A percentile compares a stretch with the other conserved stretches of the same genome.
Conservation (phyloP, 1,140 invertebrate genomes). For the Ditylenchus dipsaci region DNA sequence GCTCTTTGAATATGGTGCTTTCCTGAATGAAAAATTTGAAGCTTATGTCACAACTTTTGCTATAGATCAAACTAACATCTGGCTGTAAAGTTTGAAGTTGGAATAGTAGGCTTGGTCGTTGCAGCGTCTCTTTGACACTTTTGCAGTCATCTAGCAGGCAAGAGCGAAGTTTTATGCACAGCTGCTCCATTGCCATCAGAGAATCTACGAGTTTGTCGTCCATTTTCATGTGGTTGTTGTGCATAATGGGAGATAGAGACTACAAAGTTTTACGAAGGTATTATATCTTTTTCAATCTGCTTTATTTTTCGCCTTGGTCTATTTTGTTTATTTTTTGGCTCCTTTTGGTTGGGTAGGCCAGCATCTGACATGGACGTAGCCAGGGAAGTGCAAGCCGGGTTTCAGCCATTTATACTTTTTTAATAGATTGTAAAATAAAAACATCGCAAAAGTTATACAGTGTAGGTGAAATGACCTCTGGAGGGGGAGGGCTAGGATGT, state of each 20-base stretch:
- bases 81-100: slow-evolving; percentile 33
- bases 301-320: too few species aligned
- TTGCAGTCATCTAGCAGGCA: slow-evolving; percentile 50
- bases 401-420: too few species aligned
- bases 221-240: background rate
- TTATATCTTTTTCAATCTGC: too few species aligned
- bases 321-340: too few species aligned
- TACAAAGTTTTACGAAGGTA: too few species aligned
- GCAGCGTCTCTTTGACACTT: slow-evolving; percentile 47
- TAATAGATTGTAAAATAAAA: too few species aligned
- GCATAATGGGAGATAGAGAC: background rate
- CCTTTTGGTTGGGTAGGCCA: too few species aligned
- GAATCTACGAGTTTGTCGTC: slow-evolving; percentile 51
- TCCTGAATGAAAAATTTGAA: slow-evolving; percentile 27
- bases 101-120: slow-evolving; percentile 43
- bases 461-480: too few species aligned
- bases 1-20: slow-evolving; percentile 52
- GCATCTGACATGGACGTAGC: too few species aligned
- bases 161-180: background rate
- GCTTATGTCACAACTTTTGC: slow-evolving; percentile 2
- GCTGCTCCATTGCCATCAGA: slow-evolving; percentile 27
- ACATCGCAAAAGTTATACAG: too few species aligned
- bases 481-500: too few species aligned
- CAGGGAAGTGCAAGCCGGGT: too few species aligned
- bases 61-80: slow-evolving; percentile 42